Evolutionary conservation across 2,113 vertebrate genomes (phyloP).

Genomic region (Cephalophus harveyi): DNA sequence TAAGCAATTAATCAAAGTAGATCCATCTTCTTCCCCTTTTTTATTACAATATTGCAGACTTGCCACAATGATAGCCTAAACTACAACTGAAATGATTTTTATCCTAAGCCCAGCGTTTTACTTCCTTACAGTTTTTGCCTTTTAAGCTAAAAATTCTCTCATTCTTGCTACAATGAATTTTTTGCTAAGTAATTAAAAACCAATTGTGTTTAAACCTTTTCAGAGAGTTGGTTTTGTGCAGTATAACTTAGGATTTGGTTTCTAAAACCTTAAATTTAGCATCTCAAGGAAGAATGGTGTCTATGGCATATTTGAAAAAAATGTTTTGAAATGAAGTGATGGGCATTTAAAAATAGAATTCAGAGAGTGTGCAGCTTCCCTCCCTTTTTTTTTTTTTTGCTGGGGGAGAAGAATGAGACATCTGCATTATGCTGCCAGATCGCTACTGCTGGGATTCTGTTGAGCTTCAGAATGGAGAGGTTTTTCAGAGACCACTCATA

Average conservation of each 20-base stretch:
- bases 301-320: slow-evolving; percentile 74
- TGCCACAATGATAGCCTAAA: neutral
- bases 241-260: slow-evolving; percentile 60
- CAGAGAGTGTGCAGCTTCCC: neutral
- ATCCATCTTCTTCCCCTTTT: neutral
- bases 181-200: slow-evolving; percentile 72
- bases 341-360: slow-evolving; percentile 74
- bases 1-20: slow-evolving; percentile 4
- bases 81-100: slow-evolving; percentile 31
- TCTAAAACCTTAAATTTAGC: slow-evolving; percentile 75
- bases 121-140: slow-evolving; percentile 57
- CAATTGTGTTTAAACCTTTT: slow-evolving; percentile 73
- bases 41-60: neutral
- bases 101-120: slow-evolving; percentile 42
- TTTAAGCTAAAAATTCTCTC: slow-evolving; percentile 65
- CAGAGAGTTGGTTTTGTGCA: slow-evolving; percentile 63
- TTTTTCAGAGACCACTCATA: neutral
- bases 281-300: slow-evolving; percentile 72
- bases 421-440: slow-evolving; percentile 31
- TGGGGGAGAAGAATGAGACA: slow-evolving; percentile 41
- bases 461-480: slow-evolving; percentile 34
- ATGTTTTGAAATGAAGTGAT: slow-evolving; percentile 74
- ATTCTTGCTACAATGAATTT: slow-evolving; percentile 56
- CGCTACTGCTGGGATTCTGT: neutral
- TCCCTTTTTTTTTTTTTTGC: neutral